Evolutionary conservation across 2,113 vertebrate genomes (phyloP).

Genomic region (Aegithalos caudatus): DNA sequence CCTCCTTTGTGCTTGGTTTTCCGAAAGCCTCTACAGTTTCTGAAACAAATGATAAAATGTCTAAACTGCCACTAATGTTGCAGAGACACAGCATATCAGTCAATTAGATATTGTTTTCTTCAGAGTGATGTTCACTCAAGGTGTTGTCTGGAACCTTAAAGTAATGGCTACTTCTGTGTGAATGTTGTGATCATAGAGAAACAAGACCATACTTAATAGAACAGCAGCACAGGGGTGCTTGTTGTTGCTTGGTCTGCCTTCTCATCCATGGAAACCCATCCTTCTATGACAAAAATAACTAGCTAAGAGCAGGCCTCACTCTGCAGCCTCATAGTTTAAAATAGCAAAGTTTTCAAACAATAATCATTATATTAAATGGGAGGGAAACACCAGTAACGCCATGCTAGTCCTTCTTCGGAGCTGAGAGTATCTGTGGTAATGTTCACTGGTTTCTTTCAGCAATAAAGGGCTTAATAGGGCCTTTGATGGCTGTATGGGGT

Average conservation of each 20-base stretch:
- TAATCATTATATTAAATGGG: not conserved
- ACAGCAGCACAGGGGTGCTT: not conserved
- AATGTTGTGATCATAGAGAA: not conserved
- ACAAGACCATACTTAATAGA: not conserved
- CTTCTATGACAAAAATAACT: not conserved
- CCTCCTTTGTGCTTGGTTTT: constrained; percentile 13
- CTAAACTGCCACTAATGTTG: not conserved
- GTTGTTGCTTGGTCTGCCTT: constrained; percentile 42
- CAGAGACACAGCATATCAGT: not conserved
- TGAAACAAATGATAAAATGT: not conserved
- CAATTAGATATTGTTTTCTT: not conserved
- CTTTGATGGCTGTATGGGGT: not conserved
- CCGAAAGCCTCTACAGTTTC: not conserved
- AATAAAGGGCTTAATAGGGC: not conserved
- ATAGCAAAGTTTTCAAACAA: not conserved
- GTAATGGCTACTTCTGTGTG: not conserved
- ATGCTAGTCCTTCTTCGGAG: not conserved
- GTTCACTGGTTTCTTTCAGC: not conserved
- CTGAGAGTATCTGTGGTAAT: not conserved
- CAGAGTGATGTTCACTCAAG: not conserved
- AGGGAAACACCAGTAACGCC: not conserved
- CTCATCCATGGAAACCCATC: constrained; percentile 48
- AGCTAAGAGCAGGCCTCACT: not conserved
- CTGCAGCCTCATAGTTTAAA: not conserved
- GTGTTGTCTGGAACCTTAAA: not conserved